Evolutionary conservation across 1,140 invertebrate species (phyloP), one percentile per base, ranked within the genome.

Genomic region (Neuroterus valhalla): DNA sequence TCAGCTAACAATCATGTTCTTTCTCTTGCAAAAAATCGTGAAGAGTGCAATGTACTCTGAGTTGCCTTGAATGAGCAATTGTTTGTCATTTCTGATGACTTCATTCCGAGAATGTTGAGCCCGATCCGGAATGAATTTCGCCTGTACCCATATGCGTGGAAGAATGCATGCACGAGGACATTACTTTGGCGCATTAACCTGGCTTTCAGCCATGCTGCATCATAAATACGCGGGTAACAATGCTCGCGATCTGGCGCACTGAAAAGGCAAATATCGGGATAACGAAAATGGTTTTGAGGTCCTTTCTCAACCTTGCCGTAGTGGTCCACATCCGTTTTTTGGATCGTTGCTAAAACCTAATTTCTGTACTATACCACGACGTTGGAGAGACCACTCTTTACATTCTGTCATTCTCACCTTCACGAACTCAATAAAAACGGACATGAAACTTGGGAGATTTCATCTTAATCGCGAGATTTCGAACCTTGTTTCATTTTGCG

Each of bases 141-240:
- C 46, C 8, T 14, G 26, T 26, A 62, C 26, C 52, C 52, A 52
- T 52, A 15, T 62, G 15, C 15, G 23, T 26, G 23, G 17, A 21
- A 50, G 48, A 50, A 50, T 50, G 48, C 21, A 31, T 31, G 21
- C 8, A n/a, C 23, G 55, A 38, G 55, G 26, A 62, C 73, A 68
- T 78, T 77, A 74, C 66, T 82, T 83, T 85, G 87, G 79, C 82
- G 82, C 85, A 82, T 85, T 82, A 84, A 66, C 62, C 78, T 89
- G 87, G 86, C 86, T 82, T 55, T 43, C 8, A 67, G 86, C 87
- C 87, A 89, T 78, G 71, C 68, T 74, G 83, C 81, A 79, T 88
- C 78, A 75, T 83, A 88, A 89, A 89, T 87, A 82, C 75, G 69
- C 42, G 66, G 66, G 77, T 81, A 86, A 85, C 84, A 81, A 84